Evolutionary conservation across 2,888 invertebrate species (phyloP).

Genomic region (Pyrrhia umbra): DNA sequence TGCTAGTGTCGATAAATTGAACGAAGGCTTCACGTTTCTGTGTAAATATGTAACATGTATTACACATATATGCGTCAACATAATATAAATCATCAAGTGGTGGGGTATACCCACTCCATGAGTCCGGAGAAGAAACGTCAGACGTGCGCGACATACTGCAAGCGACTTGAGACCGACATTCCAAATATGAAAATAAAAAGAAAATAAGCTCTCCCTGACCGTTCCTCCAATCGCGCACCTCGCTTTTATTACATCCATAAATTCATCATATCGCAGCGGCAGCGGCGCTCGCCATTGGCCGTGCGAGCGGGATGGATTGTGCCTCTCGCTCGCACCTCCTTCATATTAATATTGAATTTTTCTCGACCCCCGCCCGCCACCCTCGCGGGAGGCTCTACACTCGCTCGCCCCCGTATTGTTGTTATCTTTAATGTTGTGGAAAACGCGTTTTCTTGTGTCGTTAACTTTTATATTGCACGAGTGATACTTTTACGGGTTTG

Average conservation of each 20-base stretch:
- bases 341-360: constrained; percentile 96
- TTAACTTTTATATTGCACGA: constrained; percentile 91
- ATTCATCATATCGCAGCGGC: constrained; percentile 93
- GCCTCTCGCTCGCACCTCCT: constrained; percentile 91
- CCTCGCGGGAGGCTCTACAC: constrained; percentile 89
- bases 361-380: constrained; percentile 90
- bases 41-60: constrained; percentile 40
- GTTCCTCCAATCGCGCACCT: constrained; percentile 92
- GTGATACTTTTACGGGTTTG: constrained; percentile 89
- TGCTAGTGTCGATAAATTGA: constrained; percentile 7
- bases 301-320: constrained; percentile 86
- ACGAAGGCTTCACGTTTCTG: constrained; percentile 9
- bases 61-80: constrained; percentile 46
- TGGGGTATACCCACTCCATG: constrained; percentile 63
- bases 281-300: constrained; percentile 90
- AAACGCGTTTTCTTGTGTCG: constrained; percentile 91
- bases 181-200: constrained; percentile 90
- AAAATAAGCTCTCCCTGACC: constrained; percentile 89
- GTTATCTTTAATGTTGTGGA: constrained; percentile 91
- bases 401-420: constrained; percentile 90
- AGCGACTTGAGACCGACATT: constrained; percentile 84
- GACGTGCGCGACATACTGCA: constrained; percentile 73
- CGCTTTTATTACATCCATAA: constrained; percentile 95
- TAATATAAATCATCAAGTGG: constrained; percentile 61
- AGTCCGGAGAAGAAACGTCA: constrained; percentile 75